Conservation (phyloP, 2,113 vertebrate genomes). For the Alouatta palliata region DNA sequence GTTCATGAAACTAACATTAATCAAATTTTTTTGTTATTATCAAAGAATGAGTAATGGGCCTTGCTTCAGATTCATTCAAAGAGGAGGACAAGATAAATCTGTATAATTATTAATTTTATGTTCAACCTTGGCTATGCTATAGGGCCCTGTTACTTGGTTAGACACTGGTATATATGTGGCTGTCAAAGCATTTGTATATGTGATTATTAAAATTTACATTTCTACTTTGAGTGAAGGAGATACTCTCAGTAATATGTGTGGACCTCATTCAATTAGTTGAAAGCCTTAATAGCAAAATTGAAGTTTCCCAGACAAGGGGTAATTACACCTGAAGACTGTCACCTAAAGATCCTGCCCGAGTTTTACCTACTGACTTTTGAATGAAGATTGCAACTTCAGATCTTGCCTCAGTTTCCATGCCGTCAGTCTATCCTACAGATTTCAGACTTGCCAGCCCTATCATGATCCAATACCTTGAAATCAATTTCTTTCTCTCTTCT, state of each 20-base stretch:
- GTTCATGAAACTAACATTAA: not conserved
- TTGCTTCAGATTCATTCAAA: not conserved
- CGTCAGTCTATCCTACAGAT: not conserved
- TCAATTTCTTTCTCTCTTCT: not conserved
- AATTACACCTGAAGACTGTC: not conserved
- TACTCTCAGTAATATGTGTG: not conserved
- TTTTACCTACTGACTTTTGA: not conserved
- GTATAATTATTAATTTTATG: not conserved
- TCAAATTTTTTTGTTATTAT: not conserved
- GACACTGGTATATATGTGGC: not conserved
- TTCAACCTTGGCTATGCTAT: not conserved
- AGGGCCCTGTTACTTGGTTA: not conserved
- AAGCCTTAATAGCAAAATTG: not conserved
- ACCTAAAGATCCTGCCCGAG: not conserved
- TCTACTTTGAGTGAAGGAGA: not conserved
- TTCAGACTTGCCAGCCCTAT: not conserved
- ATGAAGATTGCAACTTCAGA: not conserved
- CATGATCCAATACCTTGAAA: not conserved
- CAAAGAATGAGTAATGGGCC: not conserved
- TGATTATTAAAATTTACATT: not conserved
- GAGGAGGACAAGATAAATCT: not conserved
- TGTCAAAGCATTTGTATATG: not conserved
- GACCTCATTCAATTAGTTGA: not conserved
- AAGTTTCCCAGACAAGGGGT: not conserved
- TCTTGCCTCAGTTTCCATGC: not conserved